A percentile compares a stretch with the other conserved stretches of the same genome.
Evolutionary conservation across 2,113 vertebrate genomes (phyloP).

Genomic region (Colius striatus): DNA sequence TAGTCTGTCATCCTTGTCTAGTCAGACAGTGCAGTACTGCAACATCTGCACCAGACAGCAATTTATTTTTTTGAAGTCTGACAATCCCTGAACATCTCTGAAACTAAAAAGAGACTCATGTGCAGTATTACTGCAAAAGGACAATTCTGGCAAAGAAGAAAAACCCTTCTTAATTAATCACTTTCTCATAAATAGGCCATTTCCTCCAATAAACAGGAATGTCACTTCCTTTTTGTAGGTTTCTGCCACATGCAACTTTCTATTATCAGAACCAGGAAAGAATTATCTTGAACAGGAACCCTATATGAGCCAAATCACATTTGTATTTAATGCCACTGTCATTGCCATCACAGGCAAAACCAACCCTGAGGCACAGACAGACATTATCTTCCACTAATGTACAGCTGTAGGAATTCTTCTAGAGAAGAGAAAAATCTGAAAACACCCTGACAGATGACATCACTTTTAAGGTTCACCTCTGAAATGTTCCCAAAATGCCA

Average conservation of each 20-base stretch:
- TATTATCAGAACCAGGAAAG: background rate
- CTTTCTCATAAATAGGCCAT: background rate
- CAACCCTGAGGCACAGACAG: background rate
- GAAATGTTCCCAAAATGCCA: background rate
- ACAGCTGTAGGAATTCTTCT: background rate
- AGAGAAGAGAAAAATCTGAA: background rate
- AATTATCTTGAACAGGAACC: background rate
- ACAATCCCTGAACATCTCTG: background rate
- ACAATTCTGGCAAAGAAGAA: background rate
- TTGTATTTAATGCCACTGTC: conserved; percentile 7
- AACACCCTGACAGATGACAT: background rate
- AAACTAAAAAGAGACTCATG: background rate
- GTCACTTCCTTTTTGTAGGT: background rate
- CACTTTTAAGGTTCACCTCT: background rate
- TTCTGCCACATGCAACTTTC: background rate
- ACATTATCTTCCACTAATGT: background rate
- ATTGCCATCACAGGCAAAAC: background rate
- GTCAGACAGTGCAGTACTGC: background rate
- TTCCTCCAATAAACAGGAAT: background rate
- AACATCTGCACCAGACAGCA: background rate
- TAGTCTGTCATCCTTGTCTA: background rate
- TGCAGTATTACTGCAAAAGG: background rate
- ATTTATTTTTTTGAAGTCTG: background rate
- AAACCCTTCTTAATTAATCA: background rate
- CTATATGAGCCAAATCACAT: background rate